phyloP scores from a whole-genome alignment of 1,140 invertebrate species.

The Pseudomyrmex sp. region DNA sequence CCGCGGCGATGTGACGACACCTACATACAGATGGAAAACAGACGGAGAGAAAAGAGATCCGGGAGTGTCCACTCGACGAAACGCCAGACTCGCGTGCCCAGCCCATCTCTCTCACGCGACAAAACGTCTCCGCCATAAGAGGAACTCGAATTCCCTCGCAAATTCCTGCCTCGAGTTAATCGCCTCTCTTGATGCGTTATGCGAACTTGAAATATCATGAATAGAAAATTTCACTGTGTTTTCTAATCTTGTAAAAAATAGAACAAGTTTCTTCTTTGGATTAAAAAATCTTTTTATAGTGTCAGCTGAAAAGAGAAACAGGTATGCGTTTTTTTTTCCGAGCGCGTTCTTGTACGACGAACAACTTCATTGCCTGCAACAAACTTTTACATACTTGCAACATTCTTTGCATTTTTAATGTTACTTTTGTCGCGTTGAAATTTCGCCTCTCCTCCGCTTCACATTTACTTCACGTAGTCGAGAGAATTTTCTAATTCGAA shows the following conservation, averaged over 20 bases:
- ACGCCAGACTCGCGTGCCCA: conserved; percentile 33
- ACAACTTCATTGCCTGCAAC: background rate
- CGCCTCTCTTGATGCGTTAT: background rate
- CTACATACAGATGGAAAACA: conserved; percentile 59
- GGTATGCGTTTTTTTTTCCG: background rate
- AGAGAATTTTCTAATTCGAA: conserved; percentile 40
- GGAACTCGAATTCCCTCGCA: conserved; percentile 4
- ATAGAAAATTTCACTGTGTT: background rate
- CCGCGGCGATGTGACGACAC: conserved; percentile 69
- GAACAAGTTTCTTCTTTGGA: background rate
- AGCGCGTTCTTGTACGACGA: background rate
- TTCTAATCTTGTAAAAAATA: background rate
- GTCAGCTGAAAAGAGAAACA: background rate
- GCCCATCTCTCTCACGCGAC: conserved; percentile 20
- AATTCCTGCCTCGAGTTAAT: conserved; percentile 28
- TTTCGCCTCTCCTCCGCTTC: background rate
- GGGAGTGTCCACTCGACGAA: conserved; percentile 72
- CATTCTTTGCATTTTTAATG: background rate
- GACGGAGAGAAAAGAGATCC: conserved; percentile 63
- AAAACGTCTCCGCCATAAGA: conserved; percentile 9
- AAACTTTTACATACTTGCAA: background rate
- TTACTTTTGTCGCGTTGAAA: background rate
- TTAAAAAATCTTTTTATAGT: background rate
- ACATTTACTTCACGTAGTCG: conserved; percentile 30
- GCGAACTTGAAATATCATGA: background rate